A percentile compares a stretch with the other conserved stretches of the same genome.
Conservation (phyloP, 2,797 vertebrate species). For the Galago senegalensis region DNA sequence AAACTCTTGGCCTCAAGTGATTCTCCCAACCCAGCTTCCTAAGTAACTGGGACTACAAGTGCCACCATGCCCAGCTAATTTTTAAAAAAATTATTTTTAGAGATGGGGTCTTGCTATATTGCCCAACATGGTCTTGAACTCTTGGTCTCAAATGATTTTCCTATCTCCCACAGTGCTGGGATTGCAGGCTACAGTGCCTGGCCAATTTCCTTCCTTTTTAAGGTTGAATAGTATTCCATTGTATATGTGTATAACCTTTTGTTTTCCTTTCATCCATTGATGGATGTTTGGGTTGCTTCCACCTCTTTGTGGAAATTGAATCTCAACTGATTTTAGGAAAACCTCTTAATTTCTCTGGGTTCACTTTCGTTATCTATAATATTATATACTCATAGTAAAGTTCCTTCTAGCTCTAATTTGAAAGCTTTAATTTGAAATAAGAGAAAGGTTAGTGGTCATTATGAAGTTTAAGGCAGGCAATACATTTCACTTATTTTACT, state of each 20-base stretch:
- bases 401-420: conserved; percentile 52
- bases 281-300: neutral
- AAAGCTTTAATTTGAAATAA: conserved; percentile 22
- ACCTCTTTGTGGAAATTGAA: neutral
- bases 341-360: neutral
- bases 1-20: no score
- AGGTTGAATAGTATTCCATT: neutral
- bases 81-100: neutral
- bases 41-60: no score
- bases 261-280: neutral
- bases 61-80: no score
- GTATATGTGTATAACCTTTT: neutral
- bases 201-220: neutral
- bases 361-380: conserved; percentile 22
- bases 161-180: neutral
- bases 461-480: neutral
- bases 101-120: no score
- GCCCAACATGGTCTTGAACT: no score
- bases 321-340: conserved; percentile 41
- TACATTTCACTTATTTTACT: conserved; percentile 31
- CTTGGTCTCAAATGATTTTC: neutral
- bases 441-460: neutral
- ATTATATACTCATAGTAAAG: neutral
- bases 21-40: no score
- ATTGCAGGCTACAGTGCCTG: neutral